Conservation (phyloP, 2,797 vertebrate genomes). For the Hippocampus kuda region DNA sequence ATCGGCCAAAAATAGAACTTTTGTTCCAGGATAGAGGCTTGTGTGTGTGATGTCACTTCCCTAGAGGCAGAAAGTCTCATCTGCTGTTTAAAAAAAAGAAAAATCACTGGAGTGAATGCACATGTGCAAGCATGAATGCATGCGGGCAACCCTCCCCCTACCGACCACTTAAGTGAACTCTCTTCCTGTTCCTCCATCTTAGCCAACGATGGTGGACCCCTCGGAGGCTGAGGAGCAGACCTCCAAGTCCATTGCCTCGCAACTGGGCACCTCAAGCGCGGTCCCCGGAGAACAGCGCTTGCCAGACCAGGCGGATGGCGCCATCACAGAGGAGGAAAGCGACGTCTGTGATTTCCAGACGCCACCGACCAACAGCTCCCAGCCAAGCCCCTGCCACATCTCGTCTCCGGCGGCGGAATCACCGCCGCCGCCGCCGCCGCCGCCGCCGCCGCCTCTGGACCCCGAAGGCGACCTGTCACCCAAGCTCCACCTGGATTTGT, state of each 20-base stretch:
- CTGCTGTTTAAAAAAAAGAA: conserved; percentile 33
- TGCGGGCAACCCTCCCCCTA: conserved; percentile 41
- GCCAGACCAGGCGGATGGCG: conserved; percentile 55
- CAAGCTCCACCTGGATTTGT: conserved; percentile 87
- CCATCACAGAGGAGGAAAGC: conserved; percentile 52
- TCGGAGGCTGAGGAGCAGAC: conserved; percentile 68
- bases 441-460: conserved; percentile 27
- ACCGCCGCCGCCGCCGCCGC: conserved; percentile 10
- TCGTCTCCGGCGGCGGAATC: conserved; percentile 5
- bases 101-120: conserved; percentile 37
- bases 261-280: conserved; percentile 45
- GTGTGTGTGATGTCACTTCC: conserved; percentile 53
- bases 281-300: conserved; percentile 51
- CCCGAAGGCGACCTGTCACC: conserved; percentile 58
- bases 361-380: conserved; percentile 47
- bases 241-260: conserved; percentile 54
- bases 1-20: conserved; percentile 53
- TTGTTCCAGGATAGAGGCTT: conserved; percentile 36
- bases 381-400: conserved; percentile 51
- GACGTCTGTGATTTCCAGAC: conserved; percentile 49
- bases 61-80: conserved; percentile 51
- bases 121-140: conserved; percentile 50
- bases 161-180: conserved; percentile 45
- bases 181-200: conserved; percentile 21
- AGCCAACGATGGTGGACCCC: conserved; percentile 72